Evolutionary conservation across 2,888 invertebrate genomes (phyloP).

Genomic region (Pterobdella sp.): DNA sequence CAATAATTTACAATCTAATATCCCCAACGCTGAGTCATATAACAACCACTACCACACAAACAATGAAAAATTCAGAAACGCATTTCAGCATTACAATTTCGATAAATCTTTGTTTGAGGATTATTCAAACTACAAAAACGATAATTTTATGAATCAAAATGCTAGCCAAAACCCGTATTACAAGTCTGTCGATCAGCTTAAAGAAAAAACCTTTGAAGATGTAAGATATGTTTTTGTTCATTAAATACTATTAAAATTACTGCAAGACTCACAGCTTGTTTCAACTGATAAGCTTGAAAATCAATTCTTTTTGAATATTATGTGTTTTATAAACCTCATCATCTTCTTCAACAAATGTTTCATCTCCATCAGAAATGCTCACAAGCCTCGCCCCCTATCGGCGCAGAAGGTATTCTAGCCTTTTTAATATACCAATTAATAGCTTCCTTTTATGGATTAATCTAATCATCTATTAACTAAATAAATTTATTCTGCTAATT

Average conservation of each 20-base stretch:
- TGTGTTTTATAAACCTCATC: not conserved
- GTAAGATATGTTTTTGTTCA: too few relatives aligned
- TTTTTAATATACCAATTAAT: not conserved
- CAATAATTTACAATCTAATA: not conserved
- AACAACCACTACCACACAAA: not conserved
- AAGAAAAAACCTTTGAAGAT: not conserved
- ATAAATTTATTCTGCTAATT: too few relatives aligned
- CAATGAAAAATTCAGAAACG: not conserved
- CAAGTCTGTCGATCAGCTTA: not conserved
- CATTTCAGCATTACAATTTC: not conserved
- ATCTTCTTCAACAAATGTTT: not conserved
- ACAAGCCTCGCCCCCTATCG: not conserved
- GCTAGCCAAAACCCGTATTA: constrained; percentile 7
- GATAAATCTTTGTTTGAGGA: not conserved
- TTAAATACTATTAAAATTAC: too few relatives aligned
- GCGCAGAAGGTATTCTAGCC: not conserved
- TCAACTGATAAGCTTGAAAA: too few relatives aligned
- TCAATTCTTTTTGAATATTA: not conserved
- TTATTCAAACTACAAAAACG: not conserved
- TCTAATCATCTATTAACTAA: not conserved
- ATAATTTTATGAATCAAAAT: too few relatives aligned
- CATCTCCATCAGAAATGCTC: not conserved
- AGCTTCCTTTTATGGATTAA: not conserved
- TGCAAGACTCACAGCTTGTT: too few relatives aligned
- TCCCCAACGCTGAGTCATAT: not conserved